Base-by-base conservation (phyloP, 2,113 vertebrate species). In the Chaenocephalus aceratus region DNA sequence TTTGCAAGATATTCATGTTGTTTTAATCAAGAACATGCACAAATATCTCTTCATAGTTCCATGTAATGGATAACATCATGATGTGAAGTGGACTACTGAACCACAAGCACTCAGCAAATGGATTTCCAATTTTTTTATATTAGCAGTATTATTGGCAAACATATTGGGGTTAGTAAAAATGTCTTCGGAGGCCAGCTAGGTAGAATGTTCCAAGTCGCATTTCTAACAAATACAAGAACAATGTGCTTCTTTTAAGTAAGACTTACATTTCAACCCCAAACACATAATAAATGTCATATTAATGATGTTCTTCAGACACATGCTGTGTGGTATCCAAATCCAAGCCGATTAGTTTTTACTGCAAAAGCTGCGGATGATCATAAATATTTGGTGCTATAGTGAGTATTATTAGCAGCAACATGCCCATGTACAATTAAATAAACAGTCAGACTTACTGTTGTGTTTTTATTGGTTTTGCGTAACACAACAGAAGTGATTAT, bases 1-100 rank as follows among this genome's bases (percentile, higher is more conserved):
- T 82, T 82, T 62, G 63, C 53, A 74, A 77, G 44, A 83, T 58
- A 53, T 13, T 45, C 64, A 83, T 58, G 54, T 70, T 84, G 53
- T 74, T 84, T 73, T 77, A 79, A 79, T 77, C 68, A 73, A 41
- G 36, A 62, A 59, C 59, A 48, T 69, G 18, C 18, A 41, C 14
- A 53, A 69, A 72, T 34, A 64, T 54, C 12, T 0, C 26, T 26
- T 48, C 2, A 30, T 63, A 46, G 75, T 21, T 69, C 11, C 30
- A n/a, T 62, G 26, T 67, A 75, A 49, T 21, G 10, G 21, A 68
- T 77, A n/a, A 15, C 72, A 60, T 64, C 18, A 14, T 13, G 49
- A 41, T 46, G 41, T 30, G 45, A 11, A 34, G 36, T 16, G 63
- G 80, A 62, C 69, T 16, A 18, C 53, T 71, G 63, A 10, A 63